Evolutionary conservation across 1,140 invertebrate species (phyloP), one percentile per base, ranked within the genome.

Genomic region (Bombyx mori): DNA sequence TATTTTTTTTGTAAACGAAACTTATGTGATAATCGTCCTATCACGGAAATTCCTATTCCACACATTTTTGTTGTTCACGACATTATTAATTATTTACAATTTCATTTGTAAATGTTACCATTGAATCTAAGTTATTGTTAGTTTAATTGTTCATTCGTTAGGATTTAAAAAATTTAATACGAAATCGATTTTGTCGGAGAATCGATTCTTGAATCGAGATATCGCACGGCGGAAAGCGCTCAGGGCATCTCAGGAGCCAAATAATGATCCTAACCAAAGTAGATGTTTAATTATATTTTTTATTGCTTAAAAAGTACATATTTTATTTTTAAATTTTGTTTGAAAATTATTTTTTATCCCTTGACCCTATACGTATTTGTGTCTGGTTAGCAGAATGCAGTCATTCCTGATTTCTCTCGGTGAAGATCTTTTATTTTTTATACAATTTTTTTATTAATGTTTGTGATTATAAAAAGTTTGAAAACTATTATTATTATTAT

Each of bases 31-130:
- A 83, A 71, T 52, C 79, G 53, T 80, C 74, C 75, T 77, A 71
- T 79, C 77, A 76, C 79, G 73, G 76, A 75, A 45, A 78, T 77
- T 83, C 79, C 82, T 82, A 76, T 77, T 79, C 76, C 79, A 81
- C 75, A 83, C 73, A 74, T 79, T 71, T 35, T 77, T 79, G 77
- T 79, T 79, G 77, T 82, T 51, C 42, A 47, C 26, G 26, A 49
- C 48, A 49, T 49, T 54, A 54, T 54, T 64, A 79, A 74, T 74
- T 73, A 35, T 35, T 35, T 35, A 35, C 26, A 69, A 76, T 78
- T 82, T 49, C 82, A 78, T 80, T 83, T 83, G 81, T 86, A 78
- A 84, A 84, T 86, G 83, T 86, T 86, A 86, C 83, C 83, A 84
- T 86, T 83, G 76, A 73, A 35, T 35, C 26, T 86, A 80, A 81